Evolutionary conservation across 2,888 invertebrate genomes (phyloP), one percentile per base, ranked within the genome.

Genomic region (Syritta pipiens): DNA sequence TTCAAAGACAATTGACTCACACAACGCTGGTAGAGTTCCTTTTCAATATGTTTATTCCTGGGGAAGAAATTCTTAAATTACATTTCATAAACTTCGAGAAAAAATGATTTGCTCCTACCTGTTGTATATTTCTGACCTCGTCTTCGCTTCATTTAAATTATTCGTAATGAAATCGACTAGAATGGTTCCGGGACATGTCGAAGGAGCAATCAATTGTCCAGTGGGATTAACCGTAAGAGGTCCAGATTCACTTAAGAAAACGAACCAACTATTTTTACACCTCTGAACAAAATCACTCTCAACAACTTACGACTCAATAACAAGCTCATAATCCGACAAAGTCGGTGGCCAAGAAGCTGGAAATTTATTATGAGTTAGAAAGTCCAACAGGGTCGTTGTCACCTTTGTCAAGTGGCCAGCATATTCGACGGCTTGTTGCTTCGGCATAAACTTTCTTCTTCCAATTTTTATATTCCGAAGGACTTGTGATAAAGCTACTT

Each of bases 201-300:
- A 94, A 9, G 98, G 97, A 0, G 96, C 94, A 77, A 97, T 95
- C 85, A 97, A 94, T 89, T 97, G 97, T 2, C 97, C 98, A 2
- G 96, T 96, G 0, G 97, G 97, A 7, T 96, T 96, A 22, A 98
- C 91, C 95, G 97, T 97, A 63, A 98, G 86, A 0, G 97, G 97
- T 0, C 97, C 97, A 2, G 97, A 95, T 88, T 97, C 97, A 17
- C 97, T 97, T 89, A 26, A 86, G 85, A 77, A 1, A 20, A 22
- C 12, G 32, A 30, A 24, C 5, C 22, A 24, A n/a, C n/a, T n/a
- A n/a, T n/a, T n/a, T n/a, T n/a, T n/a, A n/a, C n/a, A n/a, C n/a
- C n/a, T n/a, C n/a, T n/a, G n/a, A n/a, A n/a, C n/a, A n/a, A n/a
- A n/a, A n/a, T n/a, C n/a, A n/a, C n/a, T n/a, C 6, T 14, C 5